Conservation (phyloP, 2,888 invertebrate species). For the Mechanitis mazaeus region DNA sequence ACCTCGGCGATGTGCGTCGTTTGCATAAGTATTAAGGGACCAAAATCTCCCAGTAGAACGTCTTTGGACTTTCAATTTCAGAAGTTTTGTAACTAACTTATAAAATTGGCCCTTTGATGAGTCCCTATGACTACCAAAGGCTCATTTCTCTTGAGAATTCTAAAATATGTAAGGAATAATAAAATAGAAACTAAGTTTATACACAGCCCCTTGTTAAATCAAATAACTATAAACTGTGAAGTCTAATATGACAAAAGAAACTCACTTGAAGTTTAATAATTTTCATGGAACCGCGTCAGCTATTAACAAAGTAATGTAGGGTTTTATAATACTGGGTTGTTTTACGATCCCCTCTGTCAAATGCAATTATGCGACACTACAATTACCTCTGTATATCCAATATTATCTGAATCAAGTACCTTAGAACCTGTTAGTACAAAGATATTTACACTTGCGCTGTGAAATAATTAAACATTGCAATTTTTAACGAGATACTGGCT, state of each 20-base stretch:
- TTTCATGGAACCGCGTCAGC: not conserved
- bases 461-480: slow-evolving; percentile 32
- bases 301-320: not conserved
- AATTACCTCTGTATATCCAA: slow-evolving; percentile 17
- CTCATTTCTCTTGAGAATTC: slow-evolving; percentile 29
- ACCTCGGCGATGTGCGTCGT: slow-evolving; percentile 28
- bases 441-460: slow-evolving; percentile 23
- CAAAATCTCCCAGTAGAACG: slow-evolving; percentile 17
- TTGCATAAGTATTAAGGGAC: slow-evolving; percentile 26
- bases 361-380: slow-evolving; percentile 15
- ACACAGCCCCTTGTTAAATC: slow-evolving; percentile 15
- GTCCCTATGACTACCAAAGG: slow-evolving; percentile 11
- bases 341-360: slow-evolving; percentile 16
- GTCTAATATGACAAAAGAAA: no score
- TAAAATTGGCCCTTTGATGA: slow-evolving; percentile 20
- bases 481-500: slow-evolving; percentile 55
- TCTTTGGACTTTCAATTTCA: slow-evolving; percentile 22
- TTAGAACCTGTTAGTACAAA: slow-evolving; percentile 12
- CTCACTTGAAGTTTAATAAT: no score
- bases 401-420: slow-evolving; percentile 16
- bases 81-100: slow-evolving; percentile 19
- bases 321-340: slow-evolving; percentile 1
- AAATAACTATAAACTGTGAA: no score
- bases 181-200: slow-evolving; percentile 29
- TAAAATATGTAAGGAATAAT: slow-evolving; percentile 14